Conservation (phyloP, 2,888 invertebrate species). For the Drosophila multiciliata region DNA sequence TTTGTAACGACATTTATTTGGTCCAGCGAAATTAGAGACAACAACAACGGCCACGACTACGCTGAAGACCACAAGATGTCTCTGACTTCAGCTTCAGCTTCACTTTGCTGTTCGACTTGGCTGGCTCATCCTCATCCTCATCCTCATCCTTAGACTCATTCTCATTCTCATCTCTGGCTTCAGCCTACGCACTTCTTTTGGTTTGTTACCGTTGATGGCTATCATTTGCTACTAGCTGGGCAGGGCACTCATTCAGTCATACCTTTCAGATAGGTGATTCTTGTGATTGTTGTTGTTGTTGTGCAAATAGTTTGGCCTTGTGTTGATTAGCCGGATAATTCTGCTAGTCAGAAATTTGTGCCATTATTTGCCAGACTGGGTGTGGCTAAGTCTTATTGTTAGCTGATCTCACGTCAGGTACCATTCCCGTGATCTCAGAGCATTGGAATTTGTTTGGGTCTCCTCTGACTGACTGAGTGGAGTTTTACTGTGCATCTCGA, state of each 20-base stretch:
- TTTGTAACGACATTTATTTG: conserved; percentile 84
- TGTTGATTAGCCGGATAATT: conserved; percentile 71
- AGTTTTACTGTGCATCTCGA: conserved; percentile 1
- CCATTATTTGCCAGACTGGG: conserved; percentile 64
- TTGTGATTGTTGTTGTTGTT: conserved; percentile 15
- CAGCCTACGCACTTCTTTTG: conserved; percentile 70
- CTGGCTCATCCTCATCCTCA: conserved; percentile 39
- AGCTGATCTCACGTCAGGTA: conserved; percentile 45
- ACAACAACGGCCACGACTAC: conserved; percentile 35
- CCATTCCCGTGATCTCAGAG: conserved; percentile 40
- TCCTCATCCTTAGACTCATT: conserved; percentile 20
- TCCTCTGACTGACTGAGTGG: conserved; percentile 5
- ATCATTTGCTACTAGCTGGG: conserved; percentile 55
- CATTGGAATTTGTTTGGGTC: conserved; percentile 34
- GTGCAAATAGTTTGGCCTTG: conserved; percentile 44
- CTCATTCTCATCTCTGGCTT: conserved; percentile 33
- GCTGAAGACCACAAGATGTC: conserved; percentile 28
- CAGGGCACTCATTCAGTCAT: conserved; percentile 55
- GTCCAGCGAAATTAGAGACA: conserved; percentile 77
- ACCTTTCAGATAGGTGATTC: conserved; percentile 6
- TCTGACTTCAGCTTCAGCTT: conserved; percentile 7
- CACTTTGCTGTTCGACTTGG: conserved; percentile 16
- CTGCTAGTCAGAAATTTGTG: conserved; percentile 54
- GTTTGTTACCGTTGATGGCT: conserved; percentile 59
- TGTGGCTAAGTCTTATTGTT: conserved; percentile 62